These are phyloP conservation scores for Drosophila erecta DNA, from an alignment of 1,140 invertebrate species.

Conservation along the genomic window DNA sequence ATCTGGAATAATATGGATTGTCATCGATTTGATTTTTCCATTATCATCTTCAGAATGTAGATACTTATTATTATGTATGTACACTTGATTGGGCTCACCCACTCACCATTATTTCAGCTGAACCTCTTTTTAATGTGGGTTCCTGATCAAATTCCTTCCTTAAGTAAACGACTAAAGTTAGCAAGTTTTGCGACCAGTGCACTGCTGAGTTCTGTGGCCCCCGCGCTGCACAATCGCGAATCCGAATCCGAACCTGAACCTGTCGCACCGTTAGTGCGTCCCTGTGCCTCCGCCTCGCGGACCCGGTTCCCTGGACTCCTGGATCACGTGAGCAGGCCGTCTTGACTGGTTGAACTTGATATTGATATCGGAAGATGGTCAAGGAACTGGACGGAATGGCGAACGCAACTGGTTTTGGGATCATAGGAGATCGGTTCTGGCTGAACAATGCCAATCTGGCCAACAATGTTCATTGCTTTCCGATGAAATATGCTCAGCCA, in stretches of 20 bases:
- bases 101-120: neutral
- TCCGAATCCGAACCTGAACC: slow-evolving; percentile 35
- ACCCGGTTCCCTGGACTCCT: slow-evolving; percentile 24
- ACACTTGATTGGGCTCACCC: neutral
- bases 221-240: slow-evolving; percentile 44
- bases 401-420: slow-evolving; percentile 58
- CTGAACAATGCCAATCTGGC: slow-evolving; percentile 41
- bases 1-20: neutral
- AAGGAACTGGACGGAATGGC: slow-evolving; percentile 54
- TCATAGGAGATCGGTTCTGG: slow-evolving; percentile 29
- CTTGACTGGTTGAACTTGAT: slow-evolving; percentile 79
- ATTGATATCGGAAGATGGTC: slow-evolving; percentile 71
- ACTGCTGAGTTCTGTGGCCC: slow-evolving; percentile 26
- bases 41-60: neutral
- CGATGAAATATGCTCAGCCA: slow-evolving; percentile 43
- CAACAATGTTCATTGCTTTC: slow-evolving; percentile 53
- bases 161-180: neutral
- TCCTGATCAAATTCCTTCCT: too few species aligned
- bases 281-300: slow-evolving; percentile 43
- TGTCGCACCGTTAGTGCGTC: slow-evolving; percentile 69
- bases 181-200: slow-evolving; percentile 1
- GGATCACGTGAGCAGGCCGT: slow-evolving; percentile 36
- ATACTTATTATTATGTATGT: too few species aligned
- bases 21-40: neutral
- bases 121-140: neutral